Percentiles rank a stretch among this genome's conserved stretches.
phyloP scores from a whole-genome alignment of 2,113 vertebrate species.

The Nicator chloris region DNA sequence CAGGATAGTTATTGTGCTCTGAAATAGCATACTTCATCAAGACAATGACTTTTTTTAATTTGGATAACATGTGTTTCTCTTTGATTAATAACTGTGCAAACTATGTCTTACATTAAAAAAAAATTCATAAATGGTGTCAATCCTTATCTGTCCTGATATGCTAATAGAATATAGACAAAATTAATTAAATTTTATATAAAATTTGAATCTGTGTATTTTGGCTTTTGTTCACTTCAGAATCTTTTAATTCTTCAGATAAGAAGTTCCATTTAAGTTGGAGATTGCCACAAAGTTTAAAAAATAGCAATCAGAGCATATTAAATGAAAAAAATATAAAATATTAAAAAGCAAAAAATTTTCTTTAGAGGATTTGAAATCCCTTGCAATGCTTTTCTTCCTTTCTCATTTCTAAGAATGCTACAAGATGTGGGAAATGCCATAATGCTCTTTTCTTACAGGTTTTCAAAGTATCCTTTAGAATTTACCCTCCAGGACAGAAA shows the following conservation, averaged over 20 bases:
- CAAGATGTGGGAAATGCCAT: neutral
- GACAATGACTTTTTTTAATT: neutral
- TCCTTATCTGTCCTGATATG: neutral
- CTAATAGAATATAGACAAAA: neutral
- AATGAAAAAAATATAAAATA: neutral
- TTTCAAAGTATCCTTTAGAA: neutral
- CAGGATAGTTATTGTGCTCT: neutral
- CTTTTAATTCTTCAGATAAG: neutral
- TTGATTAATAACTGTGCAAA: neutral
- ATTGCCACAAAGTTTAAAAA: neutral
- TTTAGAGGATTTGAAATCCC: neutral
- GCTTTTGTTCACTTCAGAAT: neutral
- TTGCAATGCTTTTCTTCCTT: neutral
- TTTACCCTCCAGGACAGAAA: neutral
- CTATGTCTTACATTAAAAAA: neutral
- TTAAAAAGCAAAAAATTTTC: neutral
- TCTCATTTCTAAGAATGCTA: neutral
- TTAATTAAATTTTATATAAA: neutral
- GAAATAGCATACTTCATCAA: neutral
- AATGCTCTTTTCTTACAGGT: neutral
- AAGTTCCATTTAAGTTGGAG: no score
- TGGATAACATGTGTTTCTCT: neutral
- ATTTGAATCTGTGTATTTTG: neutral
- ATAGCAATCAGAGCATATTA: neutral
- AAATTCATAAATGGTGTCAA: neutral